Evolutionary conservation across 2,113 vertebrate genomes (phyloP).

Genomic region (Eleginops maclovinus): DNA sequence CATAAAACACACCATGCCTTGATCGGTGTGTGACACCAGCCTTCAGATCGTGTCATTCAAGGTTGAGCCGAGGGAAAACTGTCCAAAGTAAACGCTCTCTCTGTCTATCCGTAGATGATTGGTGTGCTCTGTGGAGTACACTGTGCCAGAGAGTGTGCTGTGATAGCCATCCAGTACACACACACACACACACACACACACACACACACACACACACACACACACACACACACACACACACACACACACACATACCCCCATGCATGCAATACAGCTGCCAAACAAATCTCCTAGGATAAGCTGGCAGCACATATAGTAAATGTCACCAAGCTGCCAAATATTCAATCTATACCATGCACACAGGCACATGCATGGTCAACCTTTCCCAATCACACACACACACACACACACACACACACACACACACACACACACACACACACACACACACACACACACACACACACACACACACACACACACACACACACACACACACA

Average conservation of each 20-base stretch:
- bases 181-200: slow-evolving; percentile 13
- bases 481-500: slow-evolving; percentile 13
- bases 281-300: slow-evolving; percentile 64
- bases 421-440: not conserved
- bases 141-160: slow-evolving; percentile 38
- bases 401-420: slow-evolving; percentile 21
- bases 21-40: slow-evolving; percentile 33
- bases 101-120: slow-evolving; percentile 56
- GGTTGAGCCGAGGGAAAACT: slow-evolving; percentile 31
- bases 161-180: slow-evolving; percentile 50
- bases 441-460: slow-evolving; percentile 13
- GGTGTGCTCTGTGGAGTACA: slow-evolving; percentile 42
- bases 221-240: slow-evolving; percentile 18
- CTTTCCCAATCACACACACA: slow-evolving; percentile 14
- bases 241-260: slow-evolving; percentile 26
- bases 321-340: slow-evolving; percentile 52
- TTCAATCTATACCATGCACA: slow-evolving; percentile 46
- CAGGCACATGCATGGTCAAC: slow-evolving; percentile 38
- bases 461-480: not conserved
- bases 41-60: slow-evolving; percentile 18
- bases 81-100: slow-evolving; percentile 40
- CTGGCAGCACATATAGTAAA: slow-evolving; percentile 66
- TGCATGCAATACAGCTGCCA: slow-evolving; percentile 69
- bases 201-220: slow-evolving; percentile 22
- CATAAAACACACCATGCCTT: slow-evolving; percentile 36